Base-by-base conservation (phyloP, 2,113 vertebrate species). In the Anhinga rufa region DNA sequence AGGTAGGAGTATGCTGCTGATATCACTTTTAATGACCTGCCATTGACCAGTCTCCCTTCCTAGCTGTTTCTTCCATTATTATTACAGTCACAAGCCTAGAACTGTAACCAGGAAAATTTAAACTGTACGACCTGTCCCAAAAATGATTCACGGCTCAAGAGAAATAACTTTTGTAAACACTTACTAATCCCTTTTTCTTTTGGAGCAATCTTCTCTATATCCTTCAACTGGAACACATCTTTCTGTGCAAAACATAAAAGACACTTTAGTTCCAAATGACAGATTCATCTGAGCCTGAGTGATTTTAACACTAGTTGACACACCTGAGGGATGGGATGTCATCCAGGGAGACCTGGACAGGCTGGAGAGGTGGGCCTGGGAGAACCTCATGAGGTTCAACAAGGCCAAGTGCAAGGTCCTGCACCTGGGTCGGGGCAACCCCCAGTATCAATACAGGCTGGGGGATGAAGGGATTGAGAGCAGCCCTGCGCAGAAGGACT, bases 161-260 rank as follows among this genome's bases (percentile, higher is more conserved):
- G 44, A 80, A 71, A 24, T 21, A 72, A 71, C 10, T 88, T 91
- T 18, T 40, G 44, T 60, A 54, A 85, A 94, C 91, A 99, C 99
- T 99, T 98, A 99, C 99, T 98, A 97, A 99, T 99, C 86, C 99
- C 99, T 97, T 99, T 99, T 88, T 99, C 97, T 98, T 99, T 99
- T 7, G 99, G 99, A 78, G 99, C 99, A 86, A 99, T 99, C 98
- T 99, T 99, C 98, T 99, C 99, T 62, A 99, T 98, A 96, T 99
- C 99, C 97, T 99, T 99, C 79, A 99, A 97, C 90, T 99, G 99
- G 97, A 99, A 99, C 78, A 99, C 99, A 97, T 99, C 99, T 98
- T 99, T 99, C 99, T 99, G 97, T 90, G 85, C 52, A 95, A 97
- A 97, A 97, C 44, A 78, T 44, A 61, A 86, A 95, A 91, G 66